A percentile compares a stretch with the other conserved stretches of the same genome.
phyloP scores from a whole-genome alignment of 2,888 invertebrate genomes.

The Danaus chrysippus region DNA sequence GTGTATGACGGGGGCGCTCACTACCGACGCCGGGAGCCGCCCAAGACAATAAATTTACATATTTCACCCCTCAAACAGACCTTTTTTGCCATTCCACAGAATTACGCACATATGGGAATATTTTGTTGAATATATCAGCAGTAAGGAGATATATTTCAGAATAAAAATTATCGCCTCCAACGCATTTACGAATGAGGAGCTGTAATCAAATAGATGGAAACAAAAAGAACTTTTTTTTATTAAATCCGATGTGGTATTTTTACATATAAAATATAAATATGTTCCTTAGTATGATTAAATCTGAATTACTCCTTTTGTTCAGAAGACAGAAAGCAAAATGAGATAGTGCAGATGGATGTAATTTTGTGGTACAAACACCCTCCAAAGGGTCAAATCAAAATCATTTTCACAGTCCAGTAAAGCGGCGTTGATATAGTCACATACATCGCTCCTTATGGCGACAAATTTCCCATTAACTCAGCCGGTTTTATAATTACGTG shows the following conservation, averaged over 20 bases:
- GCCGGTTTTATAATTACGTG: background rate
- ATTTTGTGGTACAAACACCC: slow-evolving; percentile 73
- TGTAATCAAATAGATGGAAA: slow-evolving; percentile 20
- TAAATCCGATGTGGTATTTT: background rate
- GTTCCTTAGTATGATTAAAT: slow-evolving; percentile 6
- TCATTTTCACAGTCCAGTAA: slow-evolving; percentile 78
- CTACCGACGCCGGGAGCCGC: slow-evolving; percentile 59
- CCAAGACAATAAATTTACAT: slow-evolving; percentile 80
- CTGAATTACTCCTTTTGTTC: slow-evolving; percentile 26
- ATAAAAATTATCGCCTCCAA: slow-evolving; percentile 76
- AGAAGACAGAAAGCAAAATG: slow-evolving; percentile 43
- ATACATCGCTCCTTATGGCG: slow-evolving; percentile 35
- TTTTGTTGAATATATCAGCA: slow-evolving; percentile 79
- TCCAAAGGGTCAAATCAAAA: slow-evolving; percentile 79
- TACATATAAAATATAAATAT: background rate
- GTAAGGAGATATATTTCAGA: slow-evolving; percentile 76
- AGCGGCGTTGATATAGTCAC: slow-evolving; percentile 52
- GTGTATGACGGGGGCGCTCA: slow-evolving; percentile 75
- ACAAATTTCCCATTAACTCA: slow-evolving; percentile 22
- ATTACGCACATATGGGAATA: slow-evolving; percentile 80
- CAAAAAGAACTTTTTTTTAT: slow-evolving; percentile 18
- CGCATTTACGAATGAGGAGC: slow-evolving; percentile 72
- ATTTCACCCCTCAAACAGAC: slow-evolving; percentile 80
- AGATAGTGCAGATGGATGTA: slow-evolving; percentile 66
- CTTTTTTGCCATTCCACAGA: slow-evolving; percentile 79